Evolutionary conservation across 2,797 vertebrate genomes (phyloP).

Genomic region (Hipposideros larvatus): DNA sequence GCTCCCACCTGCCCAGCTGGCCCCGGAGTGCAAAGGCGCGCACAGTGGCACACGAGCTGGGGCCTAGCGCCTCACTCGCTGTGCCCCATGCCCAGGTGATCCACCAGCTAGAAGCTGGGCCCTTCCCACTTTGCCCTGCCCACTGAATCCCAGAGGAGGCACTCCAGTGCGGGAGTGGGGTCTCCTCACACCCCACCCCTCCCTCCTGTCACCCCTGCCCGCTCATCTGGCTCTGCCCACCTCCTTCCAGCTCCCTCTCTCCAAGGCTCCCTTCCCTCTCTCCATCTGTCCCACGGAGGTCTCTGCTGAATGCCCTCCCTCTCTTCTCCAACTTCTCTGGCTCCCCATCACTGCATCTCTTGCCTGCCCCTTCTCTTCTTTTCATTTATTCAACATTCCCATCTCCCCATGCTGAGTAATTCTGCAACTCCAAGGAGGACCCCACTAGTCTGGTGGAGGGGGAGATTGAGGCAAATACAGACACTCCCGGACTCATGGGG

Average conservation of each 20-base stretch:
- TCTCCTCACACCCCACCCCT: constrained; percentile 34
- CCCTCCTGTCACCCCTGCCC: constrained; percentile 33
- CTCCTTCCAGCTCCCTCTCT: constrained; percentile 58
- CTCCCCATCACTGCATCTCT: neutral
- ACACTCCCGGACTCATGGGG: too few relatives aligned
- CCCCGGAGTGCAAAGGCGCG: constrained; percentile 21
- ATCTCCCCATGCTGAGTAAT: neutral
- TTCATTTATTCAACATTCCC: neutral
- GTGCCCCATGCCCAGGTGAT: neutral
- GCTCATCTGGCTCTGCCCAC: constrained; percentile 71
- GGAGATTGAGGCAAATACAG: neutral
- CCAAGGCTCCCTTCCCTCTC: neutral
- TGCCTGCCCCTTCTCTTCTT: neutral
- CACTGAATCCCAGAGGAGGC: neutral
- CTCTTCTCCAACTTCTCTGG: constrained; percentile 23
- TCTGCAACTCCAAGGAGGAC: neutral
- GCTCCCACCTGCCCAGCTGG: neutral
- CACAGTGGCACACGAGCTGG: neutral
- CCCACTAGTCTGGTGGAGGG: neutral
- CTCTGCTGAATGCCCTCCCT: constrained; percentile 51
- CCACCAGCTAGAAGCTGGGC: neutral
- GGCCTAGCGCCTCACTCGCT: neutral
- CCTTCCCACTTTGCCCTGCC: neutral
- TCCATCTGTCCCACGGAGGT: constrained; percentile 74
- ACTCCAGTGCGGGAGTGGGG: neutral